Evolutionary conservation across 2,888 invertebrate species (phyloP), one percentile per base, ranked within the genome.

Genomic region (Idaea biselata): DNA sequence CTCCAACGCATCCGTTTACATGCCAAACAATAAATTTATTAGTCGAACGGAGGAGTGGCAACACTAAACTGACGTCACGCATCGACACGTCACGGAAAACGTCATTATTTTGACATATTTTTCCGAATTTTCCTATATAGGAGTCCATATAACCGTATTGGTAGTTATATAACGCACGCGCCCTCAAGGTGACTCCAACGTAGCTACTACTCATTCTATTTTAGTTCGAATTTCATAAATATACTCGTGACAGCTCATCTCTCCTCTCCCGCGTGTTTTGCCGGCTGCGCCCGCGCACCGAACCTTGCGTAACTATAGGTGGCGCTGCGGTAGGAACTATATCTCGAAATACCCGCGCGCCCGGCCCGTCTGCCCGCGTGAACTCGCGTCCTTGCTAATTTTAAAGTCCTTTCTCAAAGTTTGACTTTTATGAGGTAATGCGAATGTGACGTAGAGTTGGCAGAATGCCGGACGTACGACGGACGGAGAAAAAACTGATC

Each of bases 1-100:
- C 91, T 89, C 91, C 84, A 90, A 91, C 91, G 88, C 91, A 89
- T 91, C 90, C 89, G 92, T 90, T 89, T 91, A 91, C 91, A 91
- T 91, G 92, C 92, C 92, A 92, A 91, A 92, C 92, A 91, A 91
- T 92, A 92, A 91, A 92, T 91, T 91, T 91, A 91, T 92, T 91
- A 88, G 90, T 79, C 85, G 79, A 84, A 84, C 85, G 90, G 88
- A 89, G 91, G 91, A 91, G 91, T 91, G 91, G 88, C 91, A 86
- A 86, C 87, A 88, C 88, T 83, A 80, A 82, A 81, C 81, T 75
- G 76, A 80, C 89, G 88, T 89, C 90, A 89, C 85, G 77, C 79
- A 79, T 82, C 81, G 73, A 77, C 74, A 84, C 91, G 91, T 91
- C 91, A 91, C 78, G 69, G 77, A 76, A 81, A 74, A 80, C 89